Evolutionary conservation across 2,888 invertebrate genomes (phyloP).

Genomic region (Ptychoptera contaminata): DNA sequence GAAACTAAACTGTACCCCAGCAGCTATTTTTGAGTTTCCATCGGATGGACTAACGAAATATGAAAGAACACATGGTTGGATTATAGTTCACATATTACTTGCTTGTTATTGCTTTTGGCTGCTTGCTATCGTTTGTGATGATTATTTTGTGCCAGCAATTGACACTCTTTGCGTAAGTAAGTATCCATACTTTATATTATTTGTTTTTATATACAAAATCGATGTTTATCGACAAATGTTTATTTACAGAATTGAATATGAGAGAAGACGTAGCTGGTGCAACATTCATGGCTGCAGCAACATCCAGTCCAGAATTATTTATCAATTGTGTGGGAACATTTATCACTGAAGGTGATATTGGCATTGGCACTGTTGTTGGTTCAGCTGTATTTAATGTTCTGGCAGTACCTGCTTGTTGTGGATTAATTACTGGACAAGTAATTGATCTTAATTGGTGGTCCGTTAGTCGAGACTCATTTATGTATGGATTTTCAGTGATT

Average conservation of each 20-base stretch:
- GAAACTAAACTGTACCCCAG: constrained; percentile 50
- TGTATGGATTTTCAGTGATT: constrained; percentile 55
- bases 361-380: constrained; percentile 61
- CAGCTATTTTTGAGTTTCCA: constrained; percentile 68
- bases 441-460: constrained; percentile 63
- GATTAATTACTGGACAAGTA: constrained; percentile 43
- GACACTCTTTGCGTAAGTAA: constrained; percentile 65
- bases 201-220: background rate
- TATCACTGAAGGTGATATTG: constrained; percentile 58
- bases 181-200: constrained; percentile 20
- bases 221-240: background rate
- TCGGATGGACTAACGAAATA: constrained; percentile 50
- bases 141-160: constrained; percentile 78
- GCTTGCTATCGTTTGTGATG: constrained; percentile 68
- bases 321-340: constrained; percentile 72
- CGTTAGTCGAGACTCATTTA: constrained; percentile 54
- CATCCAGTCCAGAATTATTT: constrained; percentile 74
- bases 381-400: constrained; percentile 66
- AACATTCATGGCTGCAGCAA: constrained; percentile 82
- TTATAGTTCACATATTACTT: constrained; percentile 15
- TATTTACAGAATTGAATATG: constrained; percentile 39
- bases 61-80: constrained; percentile 36
- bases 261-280: constrained; percentile 72
- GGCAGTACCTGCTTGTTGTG: constrained; percentile 61
- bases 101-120: constrained; percentile 59